Conservation (phyloP, 2,113 vertebrate genomes). For the Leiothrix lutea region DNA sequence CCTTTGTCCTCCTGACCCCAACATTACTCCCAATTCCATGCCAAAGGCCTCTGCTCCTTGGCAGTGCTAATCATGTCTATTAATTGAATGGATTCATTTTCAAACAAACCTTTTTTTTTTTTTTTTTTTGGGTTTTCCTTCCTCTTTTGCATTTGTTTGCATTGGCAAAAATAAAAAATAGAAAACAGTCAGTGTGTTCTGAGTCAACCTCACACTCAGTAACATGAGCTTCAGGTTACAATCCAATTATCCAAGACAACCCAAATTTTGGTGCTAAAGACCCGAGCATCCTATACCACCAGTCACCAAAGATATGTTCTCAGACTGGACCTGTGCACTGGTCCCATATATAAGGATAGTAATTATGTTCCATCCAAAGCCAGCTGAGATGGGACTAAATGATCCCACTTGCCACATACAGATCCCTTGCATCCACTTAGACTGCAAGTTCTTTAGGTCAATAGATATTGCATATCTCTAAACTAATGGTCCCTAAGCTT, state of each 20-base stretch:
- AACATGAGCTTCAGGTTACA: background rate
- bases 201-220: background rate
- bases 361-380: background rate
- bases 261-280: background rate
- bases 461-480: background rate
- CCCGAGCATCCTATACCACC: background rate
- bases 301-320: background rate
- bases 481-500: background rate
- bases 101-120: background rate
- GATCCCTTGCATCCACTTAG: background rate
- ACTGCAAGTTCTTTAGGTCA: background rate
- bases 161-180: background rate
- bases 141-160: background rate
- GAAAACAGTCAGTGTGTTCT: background rate
- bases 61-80: background rate
- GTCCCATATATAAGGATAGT: fast-evolving
- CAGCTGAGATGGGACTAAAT: background rate
- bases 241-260: background rate
- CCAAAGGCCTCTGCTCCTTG: background rate
- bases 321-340: background rate
- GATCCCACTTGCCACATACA: background rate
- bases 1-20: background rate
- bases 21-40: background rate
- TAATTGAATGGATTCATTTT: background rate
- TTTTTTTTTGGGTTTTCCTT: background rate